Percentiles rank a stretch among this genome's conserved stretches.
Evolutionary conservation across 2,797 vertebrate genomes (phyloP).

Genomic region (Lutra lutra): DNA sequence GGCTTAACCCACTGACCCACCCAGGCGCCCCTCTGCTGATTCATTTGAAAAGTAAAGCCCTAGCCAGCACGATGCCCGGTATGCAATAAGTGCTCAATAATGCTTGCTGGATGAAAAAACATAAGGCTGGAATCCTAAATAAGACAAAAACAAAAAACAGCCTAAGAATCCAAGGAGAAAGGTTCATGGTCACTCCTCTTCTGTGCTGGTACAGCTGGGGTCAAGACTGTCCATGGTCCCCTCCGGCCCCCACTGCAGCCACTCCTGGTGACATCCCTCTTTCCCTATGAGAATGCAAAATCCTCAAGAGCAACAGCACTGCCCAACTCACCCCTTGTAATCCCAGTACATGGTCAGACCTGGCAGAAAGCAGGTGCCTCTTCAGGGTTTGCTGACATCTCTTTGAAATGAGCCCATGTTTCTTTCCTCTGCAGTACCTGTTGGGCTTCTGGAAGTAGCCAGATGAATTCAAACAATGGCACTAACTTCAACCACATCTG

Average conservation of each 20-base stretch:
- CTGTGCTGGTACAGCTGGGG: background rate
- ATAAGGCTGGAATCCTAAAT: background rate
- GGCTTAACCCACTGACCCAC: too few species aligned
- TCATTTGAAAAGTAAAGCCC: background rate
- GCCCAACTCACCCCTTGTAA: accelerated
- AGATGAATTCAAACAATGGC: background rate
- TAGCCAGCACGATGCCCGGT: background rate
- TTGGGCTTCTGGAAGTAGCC: background rate
- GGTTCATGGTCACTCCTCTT: background rate
- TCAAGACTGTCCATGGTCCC: background rate
- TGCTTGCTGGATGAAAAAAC: background rate
- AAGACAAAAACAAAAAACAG: background rate
- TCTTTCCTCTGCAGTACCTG: background rate
- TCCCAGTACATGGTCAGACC: background rate
- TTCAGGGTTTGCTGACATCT: background rate
- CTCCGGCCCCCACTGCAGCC: background rate
- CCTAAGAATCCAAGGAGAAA: background rate
- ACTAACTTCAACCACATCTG: background rate
- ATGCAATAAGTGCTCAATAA: background rate
- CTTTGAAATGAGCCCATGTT: background rate
- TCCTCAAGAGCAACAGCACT: background rate
- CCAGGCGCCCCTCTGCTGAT: background rate
- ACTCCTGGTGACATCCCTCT: background rate
- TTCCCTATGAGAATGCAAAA: background rate
- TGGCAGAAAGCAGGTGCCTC: background rate